Conservation (phyloP, 2,797 vertebrate species). For the Enoplosus armatus region DNA sequence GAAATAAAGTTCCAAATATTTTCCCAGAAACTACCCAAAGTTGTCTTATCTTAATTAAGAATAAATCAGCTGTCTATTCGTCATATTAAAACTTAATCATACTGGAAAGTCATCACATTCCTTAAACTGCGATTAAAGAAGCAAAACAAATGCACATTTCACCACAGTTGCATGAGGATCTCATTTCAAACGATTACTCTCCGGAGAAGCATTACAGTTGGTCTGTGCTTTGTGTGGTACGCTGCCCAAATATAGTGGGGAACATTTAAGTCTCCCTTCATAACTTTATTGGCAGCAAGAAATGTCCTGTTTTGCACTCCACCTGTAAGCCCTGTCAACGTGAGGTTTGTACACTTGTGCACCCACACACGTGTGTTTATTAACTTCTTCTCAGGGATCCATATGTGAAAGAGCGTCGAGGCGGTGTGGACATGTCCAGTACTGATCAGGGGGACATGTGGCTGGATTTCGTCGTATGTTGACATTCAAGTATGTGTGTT, state of each 20-base stretch:
- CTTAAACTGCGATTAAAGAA: neutral
- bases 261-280: slow-evolving; percentile 45
- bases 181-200: slow-evolving; percentile 14
- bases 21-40: neutral
- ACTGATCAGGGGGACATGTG: slow-evolving; percentile 32
- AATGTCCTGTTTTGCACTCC: slow-evolving; percentile 25
- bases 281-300: slow-evolving; percentile 40
- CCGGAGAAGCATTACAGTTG: slow-evolving; percentile 5
- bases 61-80: neutral
- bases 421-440: slow-evolving; percentile 24
- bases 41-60: neutral
- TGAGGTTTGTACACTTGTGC: slow-evolving; percentile 20
- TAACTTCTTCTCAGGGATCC: slow-evolving; percentile 27
- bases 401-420: slow-evolving; percentile 30
- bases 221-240: slow-evolving; percentile 12
- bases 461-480: slow-evolving; percentile 42
- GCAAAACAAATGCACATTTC: neutral
- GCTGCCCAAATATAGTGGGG: slow-evolving; percentile 12
- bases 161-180: neutral
- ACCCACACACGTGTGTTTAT: slow-evolving; percentile 36
- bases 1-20: no score
- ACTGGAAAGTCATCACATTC: neutral
- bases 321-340: slow-evolving; percentile 42
- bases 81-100: neutral
- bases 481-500: slow-evolving; percentile 56